Base-by-base conservation (phyloP, 2,113 vertebrate genomes). In the Nothoprocta perdicaria region DNA sequence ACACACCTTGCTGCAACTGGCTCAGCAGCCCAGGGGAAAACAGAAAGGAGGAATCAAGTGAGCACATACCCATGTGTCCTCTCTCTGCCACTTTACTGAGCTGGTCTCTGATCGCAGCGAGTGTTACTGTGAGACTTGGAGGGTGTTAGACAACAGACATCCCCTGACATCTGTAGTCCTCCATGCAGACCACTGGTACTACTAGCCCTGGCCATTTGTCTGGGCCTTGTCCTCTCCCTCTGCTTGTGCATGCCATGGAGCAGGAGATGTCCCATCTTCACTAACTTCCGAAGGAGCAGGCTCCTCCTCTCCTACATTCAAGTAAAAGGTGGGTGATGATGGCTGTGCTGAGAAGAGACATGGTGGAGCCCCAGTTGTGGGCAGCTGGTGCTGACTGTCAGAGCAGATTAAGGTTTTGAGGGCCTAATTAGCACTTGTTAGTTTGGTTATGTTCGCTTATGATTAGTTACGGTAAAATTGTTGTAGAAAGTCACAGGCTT, bases 361-460 rank as follows among this genome's bases (percentile, higher is more conserved):
- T 18, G 13, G 48, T 5, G 8, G 38, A 86, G 22, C 29, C 15
- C 2, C 53, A 31, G 27, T 57, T 57, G 16, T 7, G 29, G 53
- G 53, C 29, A 17, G 53, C 53, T 57, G 27, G 53, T 57, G 53
- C 29, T 57, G 5, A 66, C 66, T 79, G 58, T 72, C 0, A 2
- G 48, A 91, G 85, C 48, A 29, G 16, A 1, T 82, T 67, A 35
- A 1, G 1, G 27, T 69, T 87, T 79, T 76, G 38, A 40, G 22
- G 55, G 31, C 45, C 79, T 87, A 12, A 5, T 68, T 82, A 92
- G 60, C 3, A 4, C 53, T 85, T 33, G 40, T 62, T 76, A 65
- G 53, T 84, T 82, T 33, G 60, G 62, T 88, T 78, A n/a, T 77
- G 35, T 88, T 92, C 43, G 16, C 48, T 89, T 79, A 58, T 48